Percentiles rank a stretch among this genome's conserved stretches.
phyloP scores from a whole-genome alignment of 2,797 vertebrate genomes.

The Cetoscarus ocellatus region DNA sequence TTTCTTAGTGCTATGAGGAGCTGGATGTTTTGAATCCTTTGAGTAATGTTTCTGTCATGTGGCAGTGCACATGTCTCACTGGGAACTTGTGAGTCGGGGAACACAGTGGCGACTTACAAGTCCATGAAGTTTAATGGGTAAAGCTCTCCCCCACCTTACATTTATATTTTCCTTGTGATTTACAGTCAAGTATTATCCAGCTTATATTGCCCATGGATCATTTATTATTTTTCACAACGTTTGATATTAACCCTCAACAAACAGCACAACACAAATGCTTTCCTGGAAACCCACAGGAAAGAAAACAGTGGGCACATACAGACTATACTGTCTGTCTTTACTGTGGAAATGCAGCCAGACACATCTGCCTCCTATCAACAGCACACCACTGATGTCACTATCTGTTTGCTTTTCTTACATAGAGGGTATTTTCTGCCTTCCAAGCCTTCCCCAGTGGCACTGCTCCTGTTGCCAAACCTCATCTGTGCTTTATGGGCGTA shows the following conservation, averaged over 20 bases:
- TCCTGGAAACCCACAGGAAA: conserved; percentile 4
- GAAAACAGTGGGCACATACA: conserved; percentile 1
- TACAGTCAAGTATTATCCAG: background rate
- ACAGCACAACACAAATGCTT: background rate
- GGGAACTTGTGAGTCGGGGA: conserved; percentile 1
- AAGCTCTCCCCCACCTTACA: background rate
- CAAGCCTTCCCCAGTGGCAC: conserved; percentile 25
- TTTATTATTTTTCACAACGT: no score
- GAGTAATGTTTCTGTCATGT: conserved; percentile 15
- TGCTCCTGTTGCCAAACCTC: conserved; percentile 38
- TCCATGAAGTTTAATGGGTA: conserved; percentile 6
- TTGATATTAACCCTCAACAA: background rate
- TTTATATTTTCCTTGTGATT: background rate
- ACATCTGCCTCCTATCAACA: conserved; percentile 43
- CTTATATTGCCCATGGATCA: background rate
- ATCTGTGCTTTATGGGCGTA: conserved; percentile 63
- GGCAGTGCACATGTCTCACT: conserved; percentile 15
- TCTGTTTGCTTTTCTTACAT: conserved; percentile 33
- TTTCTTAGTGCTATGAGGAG: conserved; percentile 7
- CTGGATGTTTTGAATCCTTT: background rate
- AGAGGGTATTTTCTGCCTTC: conserved; percentile 31
- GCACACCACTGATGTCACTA: conserved; percentile 33
- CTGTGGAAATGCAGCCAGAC: conserved; percentile 21
- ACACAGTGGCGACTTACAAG: background rate
- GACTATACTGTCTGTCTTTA: background rate